Evolutionary conservation across 2,113 vertebrate species (phyloP).

Genomic region (Corythoichthys haematopterus): DNA sequence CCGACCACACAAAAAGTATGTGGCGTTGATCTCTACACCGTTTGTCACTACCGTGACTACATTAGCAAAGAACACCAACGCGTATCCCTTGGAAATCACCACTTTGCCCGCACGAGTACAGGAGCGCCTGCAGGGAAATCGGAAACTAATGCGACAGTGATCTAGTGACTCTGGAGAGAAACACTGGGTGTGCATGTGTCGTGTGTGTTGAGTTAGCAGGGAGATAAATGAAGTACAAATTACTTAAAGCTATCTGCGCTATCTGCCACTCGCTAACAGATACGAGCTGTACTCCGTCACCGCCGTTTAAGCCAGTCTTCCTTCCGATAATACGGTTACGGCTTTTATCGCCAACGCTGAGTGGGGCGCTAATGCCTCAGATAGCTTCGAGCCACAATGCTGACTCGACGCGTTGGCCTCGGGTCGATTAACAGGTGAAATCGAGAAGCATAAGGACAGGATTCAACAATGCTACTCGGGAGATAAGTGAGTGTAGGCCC

Average conservation of each 20-base stretch:
- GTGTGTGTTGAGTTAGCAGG: conserved; percentile 7
- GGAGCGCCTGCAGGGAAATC: conserved; percentile 57
- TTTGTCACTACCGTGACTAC: background rate
- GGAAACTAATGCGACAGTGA: conserved; percentile 67
- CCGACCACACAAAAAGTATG: too few relatives aligned
- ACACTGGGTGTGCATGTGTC: conserved; percentile 15
- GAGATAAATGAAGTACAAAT: conserved; percentile 1
- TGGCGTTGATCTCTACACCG: too few relatives aligned
- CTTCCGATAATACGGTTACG: background rate
- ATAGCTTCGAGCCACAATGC: background rate
- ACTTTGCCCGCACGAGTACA: conserved; percentile 18
- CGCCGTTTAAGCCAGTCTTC: background rate
- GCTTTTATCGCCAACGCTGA: background rate
- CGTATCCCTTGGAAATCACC: conserved; percentile 59
- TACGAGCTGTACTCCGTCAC: background rate
- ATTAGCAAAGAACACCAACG: conserved; percentile 49
- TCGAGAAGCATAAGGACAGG: background rate
- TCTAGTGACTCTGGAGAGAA: conserved; percentile 62
- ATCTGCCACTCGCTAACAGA: background rate
- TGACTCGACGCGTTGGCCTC: background rate
- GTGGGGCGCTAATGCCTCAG: conserved; percentile 1
- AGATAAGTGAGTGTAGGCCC: background rate
- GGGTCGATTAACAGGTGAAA: background rate
- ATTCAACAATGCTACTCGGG: background rate
- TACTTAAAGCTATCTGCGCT: background rate